Conservation (phyloP, 1,140 invertebrate species). For the Vollenhovia emeryi region DNA sequence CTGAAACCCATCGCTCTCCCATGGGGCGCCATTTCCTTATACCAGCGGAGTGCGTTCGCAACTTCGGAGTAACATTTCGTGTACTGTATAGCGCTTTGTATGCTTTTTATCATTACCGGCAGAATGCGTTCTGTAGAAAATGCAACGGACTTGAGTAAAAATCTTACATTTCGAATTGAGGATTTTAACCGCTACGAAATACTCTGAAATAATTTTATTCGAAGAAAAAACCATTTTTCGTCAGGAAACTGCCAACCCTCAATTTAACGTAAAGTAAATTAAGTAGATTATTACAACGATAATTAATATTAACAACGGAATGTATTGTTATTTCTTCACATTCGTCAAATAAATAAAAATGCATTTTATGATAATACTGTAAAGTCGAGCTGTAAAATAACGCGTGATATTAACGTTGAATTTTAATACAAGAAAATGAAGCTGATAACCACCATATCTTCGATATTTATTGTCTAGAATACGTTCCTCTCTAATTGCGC, state of each 20-base stretch:
- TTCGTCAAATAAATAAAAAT: neutral
- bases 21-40: conserved; percentile 42
- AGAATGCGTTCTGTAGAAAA: neutral
- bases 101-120: conserved; percentile 40
- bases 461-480: conserved; percentile 1
- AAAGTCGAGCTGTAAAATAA: neutral
- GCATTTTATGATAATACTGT: neutral
- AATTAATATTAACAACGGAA: neutral
- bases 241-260: neutral
- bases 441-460: neutral
- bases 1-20: conserved; percentile 46
- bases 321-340: neutral
- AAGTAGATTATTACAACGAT: neutral
- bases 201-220: neutral
- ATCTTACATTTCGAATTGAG: neutral
- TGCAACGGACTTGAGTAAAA: neutral
- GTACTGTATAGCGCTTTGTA: conserved; percentile 36
- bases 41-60: conserved; percentile 34
- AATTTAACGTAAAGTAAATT: neutral
- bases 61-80: conserved; percentile 49
- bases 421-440: neutral
- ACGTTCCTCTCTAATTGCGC: neutral
- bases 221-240: neutral
- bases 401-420: neutral
- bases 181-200: neutral